phyloP scores from a whole-genome alignment of 2,888 invertebrate species.

The Thymelicus acteon region DNA sequence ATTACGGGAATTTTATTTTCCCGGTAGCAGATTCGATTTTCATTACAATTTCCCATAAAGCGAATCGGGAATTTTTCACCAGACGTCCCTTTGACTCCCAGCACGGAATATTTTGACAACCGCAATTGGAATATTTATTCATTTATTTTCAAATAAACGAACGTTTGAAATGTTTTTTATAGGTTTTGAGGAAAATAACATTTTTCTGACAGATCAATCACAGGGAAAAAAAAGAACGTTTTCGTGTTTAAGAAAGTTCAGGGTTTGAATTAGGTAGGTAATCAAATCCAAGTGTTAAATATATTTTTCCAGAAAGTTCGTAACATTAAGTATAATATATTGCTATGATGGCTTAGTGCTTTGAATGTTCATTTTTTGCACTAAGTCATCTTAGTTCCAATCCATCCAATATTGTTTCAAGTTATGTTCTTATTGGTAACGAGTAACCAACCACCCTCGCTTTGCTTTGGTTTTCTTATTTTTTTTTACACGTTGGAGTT shows the following conservation, averaged over 20 bases:
- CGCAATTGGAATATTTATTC: slow-evolving; percentile 25
- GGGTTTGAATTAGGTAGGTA: not conserved
- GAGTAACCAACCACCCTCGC: too few species aligned
- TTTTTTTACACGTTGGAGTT: too few species aligned
- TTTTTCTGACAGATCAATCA: not conserved
- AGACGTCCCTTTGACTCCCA: slow-evolving; percentile 26
- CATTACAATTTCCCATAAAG: slow-evolving; percentile 31
- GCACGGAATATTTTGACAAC: slow-evolving; percentile 33
- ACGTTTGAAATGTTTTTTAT: not conserved
- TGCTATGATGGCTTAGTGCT: too few species aligned
- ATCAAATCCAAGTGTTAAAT: too few species aligned
- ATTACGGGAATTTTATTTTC: slow-evolving; percentile 46
- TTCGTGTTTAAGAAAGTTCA: not conserved
- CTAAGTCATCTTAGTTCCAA: too few species aligned
- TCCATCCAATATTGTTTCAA: too few species aligned
- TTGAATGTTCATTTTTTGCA: too few species aligned
- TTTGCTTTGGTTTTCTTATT: too few species aligned
- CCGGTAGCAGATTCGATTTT: slow-evolving; percentile 40
- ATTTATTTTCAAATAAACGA: slow-evolving; percentile 6
- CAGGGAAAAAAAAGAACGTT: too few species aligned
- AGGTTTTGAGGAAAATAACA: not conserved
- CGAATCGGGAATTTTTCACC: slow-evolving; percentile 27
- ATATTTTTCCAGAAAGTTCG: not conserved
- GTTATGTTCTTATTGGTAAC: too few species aligned
- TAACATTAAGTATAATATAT: too few species aligned